Evolutionary conservation across 2,888 invertebrate species (phyloP).

Genomic region (Endotricha flammealis): DNA sequence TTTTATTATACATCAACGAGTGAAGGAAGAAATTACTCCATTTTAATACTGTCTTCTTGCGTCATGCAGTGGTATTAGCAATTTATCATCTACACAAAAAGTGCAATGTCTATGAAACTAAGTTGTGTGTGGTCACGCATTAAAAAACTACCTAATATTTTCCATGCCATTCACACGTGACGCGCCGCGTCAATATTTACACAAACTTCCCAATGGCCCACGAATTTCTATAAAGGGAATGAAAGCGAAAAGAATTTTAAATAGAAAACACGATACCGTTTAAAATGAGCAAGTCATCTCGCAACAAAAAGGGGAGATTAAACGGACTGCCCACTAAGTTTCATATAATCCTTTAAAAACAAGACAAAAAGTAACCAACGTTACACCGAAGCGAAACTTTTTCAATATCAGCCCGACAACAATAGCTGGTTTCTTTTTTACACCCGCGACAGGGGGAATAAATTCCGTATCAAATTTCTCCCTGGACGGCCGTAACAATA

Average conservation of each 20-base stretch:
- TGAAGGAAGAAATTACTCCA: too few relatives aligned
- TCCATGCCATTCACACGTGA: conserved; percentile 45
- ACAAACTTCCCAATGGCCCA: conserved; percentile 41
- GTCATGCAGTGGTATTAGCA: too few relatives aligned
- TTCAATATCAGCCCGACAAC: conserved; percentile 61
- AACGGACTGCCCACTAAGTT: conserved; percentile 48
- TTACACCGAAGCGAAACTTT: conserved; percentile 54
- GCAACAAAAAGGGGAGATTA: conserved; percentile 45
- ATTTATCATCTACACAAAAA: neutral
- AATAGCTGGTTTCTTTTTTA: conserved; percentile 51
- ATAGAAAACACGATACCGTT: conserved; percentile 28
- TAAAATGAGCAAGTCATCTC: conserved; percentile 41
- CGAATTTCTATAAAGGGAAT: conserved; percentile 24
- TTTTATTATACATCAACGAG: too few relatives aligned
- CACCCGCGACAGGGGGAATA: conserved; percentile 36
- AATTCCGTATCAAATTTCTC: conserved; percentile 52
- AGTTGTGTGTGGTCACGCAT: conserved; percentile 10
- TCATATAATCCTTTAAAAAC: conserved; percentile 53
- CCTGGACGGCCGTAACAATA: conserved; percentile 40
- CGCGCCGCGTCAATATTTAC: conserved; percentile 56
- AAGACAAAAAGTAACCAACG: conserved; percentile 50
- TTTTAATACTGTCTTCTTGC: too few relatives aligned
- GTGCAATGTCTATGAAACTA: neutral
- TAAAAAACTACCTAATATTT: conserved; percentile 30
- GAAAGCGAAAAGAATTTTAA: conserved; percentile 43